Conservation (phyloP, 30 jellyfish, hydroid and myxozoan genomes). For the Cassiopea xamachana region DNA sequence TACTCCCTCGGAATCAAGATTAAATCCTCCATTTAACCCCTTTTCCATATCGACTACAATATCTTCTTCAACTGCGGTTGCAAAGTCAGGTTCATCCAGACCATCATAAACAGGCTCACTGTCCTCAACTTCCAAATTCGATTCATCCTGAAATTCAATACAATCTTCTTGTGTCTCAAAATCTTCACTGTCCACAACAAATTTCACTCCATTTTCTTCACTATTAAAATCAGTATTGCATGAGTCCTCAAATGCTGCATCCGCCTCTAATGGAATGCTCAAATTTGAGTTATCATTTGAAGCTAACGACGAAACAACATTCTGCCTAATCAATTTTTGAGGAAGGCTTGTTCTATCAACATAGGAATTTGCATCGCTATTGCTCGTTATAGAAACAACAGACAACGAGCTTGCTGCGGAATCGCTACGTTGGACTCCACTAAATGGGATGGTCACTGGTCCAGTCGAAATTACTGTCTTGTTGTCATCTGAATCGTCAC, state of each 20-base stretch:
- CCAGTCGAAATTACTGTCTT: not conserved
- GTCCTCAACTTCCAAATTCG: not conserved
- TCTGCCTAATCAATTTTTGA: not conserved
- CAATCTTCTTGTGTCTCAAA: not conserved
- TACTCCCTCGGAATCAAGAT: not conserved
- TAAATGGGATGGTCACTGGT: slow-evolving; percentile 38
- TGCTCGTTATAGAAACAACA: slow-evolving; percentile 46
- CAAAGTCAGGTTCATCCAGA: slow-evolving; percentile 1
- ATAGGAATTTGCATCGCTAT: not conserved
- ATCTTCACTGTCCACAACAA: not conserved
- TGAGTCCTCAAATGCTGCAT: not conserved
- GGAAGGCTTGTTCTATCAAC: not conserved
- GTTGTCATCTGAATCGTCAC: slow-evolving; percentile 8
- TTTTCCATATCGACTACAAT: not conserved
- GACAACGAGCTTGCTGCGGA: slow-evolving; percentile 60
- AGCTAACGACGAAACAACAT: not conserved
- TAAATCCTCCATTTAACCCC: not conserved
- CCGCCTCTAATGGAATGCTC: not conserved
- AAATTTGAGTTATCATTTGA: not conserved
- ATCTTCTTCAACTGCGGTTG: not conserved
- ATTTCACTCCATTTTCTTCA: not conserved
- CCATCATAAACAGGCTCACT: not conserved
- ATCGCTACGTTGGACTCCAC: slow-evolving; percentile 46
- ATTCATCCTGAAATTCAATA: not conserved
- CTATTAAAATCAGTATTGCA: not conserved